Base-by-base conservation (phyloP, 2,888 invertebrate species). In the Charanyca ferruginea region DNA sequence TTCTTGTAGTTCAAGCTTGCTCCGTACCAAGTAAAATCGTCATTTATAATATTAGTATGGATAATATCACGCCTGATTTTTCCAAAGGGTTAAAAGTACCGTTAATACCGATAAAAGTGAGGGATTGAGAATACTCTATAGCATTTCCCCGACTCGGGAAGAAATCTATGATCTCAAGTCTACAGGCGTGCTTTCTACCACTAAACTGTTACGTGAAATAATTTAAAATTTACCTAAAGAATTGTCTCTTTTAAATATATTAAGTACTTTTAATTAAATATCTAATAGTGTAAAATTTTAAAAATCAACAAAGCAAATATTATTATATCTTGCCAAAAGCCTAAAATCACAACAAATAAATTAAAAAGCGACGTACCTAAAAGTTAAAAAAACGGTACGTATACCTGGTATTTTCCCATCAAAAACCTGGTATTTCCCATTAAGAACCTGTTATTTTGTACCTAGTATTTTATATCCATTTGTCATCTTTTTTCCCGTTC, bases 401-500 rank as follows among this genome's bases (percentile, higher is more conserved):
- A 7, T 22, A 57, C 45, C 20, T 32, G 35, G 58, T 42, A 42
- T 41, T 7, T 13, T 13, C 1, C 9, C 9, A 42, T 42, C 18
- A 18, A 20, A 44, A 28, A 47, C 42, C 44, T 28, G 23, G 22
- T 48, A 45, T 25, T 51, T 13, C 11, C 2, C 6, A 28, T 7
- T 18, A 13, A 16, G 51, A 48, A 38, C 47, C 61, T 41, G 25
- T 51, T 49, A 58, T 25, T 69, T 53, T 28, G 11, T 11, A 42
- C 4, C 42, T 8, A n/a, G 4, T 9, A 38, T 63, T 70, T 85
- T 92, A 94, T 57, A 94, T 95, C 94, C 94, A 95, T 48, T 95
- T 95, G 44, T 95, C 94, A n/a, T 93, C 94, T 48, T 94, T 95
- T 42, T 89, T 91, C 0, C 90, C 89, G 20, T 87, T 91, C 2